phyloP scores from a whole-genome alignment of 2,888 invertebrate genomes.

The Ophion ventricosus region DNA sequence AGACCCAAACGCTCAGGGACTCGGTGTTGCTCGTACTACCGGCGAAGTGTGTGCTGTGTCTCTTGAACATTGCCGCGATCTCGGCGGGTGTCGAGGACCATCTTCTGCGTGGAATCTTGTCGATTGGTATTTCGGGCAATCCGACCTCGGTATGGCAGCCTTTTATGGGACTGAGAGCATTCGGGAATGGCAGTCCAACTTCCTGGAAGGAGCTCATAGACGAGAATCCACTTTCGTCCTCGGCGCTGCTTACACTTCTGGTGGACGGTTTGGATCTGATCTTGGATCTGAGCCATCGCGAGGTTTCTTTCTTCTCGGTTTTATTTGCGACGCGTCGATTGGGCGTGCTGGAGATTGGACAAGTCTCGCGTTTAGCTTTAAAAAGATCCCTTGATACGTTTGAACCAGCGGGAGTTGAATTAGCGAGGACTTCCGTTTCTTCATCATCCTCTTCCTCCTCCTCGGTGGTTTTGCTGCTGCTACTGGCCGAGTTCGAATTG shows the following conservation, averaged over 20 bases:
- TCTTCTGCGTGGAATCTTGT: conserved; percentile 78
- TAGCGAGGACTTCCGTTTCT: conserved; percentile 60
- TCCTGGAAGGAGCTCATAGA: conserved; percentile 94
- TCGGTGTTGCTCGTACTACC: conserved; percentile 74
- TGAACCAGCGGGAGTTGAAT: conserved; percentile 27
- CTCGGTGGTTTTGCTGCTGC: conserved; percentile 77
- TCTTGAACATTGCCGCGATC: conserved; percentile 77
- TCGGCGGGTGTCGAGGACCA: conserved; percentile 82
- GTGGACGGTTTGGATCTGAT: conserved; percentile 71
- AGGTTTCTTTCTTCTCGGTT: conserved; percentile 67
- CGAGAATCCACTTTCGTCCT: conserved; percentile 94
- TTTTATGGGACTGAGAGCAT: conserved; percentile 73
- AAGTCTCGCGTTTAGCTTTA: conserved; percentile 13
- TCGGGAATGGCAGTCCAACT: conserved; percentile 85
- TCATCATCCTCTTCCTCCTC: conserved; percentile 76
- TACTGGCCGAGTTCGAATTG: conserved; percentile 74
- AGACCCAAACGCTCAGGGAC: conserved; percentile 81
- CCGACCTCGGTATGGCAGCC: conserved; percentile 81
- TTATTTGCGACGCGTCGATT: conserved; percentile 66
- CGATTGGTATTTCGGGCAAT: conserved; percentile 78
- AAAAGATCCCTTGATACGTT: conserved; percentile 25
- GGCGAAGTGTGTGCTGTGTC: conserved; percentile 77
- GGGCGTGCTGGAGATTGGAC: conserved; percentile 70
- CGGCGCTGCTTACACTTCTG: conserved; percentile 83
- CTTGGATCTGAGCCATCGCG: conserved; percentile 68